Percentiles rank a stretch among this genome's conserved stretches.
Evolutionary conservation across 2,113 vertebrate genomes (phyloP).

Genomic region (Alosa alosa): DNA sequence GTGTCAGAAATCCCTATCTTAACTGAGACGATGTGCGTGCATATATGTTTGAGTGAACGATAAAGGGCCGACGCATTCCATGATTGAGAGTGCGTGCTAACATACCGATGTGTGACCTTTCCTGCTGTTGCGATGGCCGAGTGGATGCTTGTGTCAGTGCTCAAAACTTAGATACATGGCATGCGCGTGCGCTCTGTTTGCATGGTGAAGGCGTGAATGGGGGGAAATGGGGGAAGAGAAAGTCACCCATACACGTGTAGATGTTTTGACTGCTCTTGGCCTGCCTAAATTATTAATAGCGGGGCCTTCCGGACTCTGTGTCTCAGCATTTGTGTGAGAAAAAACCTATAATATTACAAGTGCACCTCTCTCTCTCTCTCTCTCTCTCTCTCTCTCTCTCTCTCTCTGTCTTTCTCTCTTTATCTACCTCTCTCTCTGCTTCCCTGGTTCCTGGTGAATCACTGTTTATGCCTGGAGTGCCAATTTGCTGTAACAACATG

Average conservation of each 20-base stretch:
- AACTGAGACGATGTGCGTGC: not conserved
- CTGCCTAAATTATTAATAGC: conserved; percentile 50
- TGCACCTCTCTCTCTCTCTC: conserved; percentile 19
- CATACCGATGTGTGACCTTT: not conserved
- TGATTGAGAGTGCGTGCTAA: not conserved
- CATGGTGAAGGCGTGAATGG: not conserved
- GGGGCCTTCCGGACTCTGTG: conserved; percentile 34
- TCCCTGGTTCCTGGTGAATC: not conserved
- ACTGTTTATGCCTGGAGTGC: not conserved
- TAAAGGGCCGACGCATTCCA: not conserved
- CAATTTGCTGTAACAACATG: conserved; percentile 4
- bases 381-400: no score
- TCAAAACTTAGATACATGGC: not conserved
- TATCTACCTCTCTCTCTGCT: not conserved
- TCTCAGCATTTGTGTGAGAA: conserved; percentile 41
- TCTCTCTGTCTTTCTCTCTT: conserved; percentile 12
- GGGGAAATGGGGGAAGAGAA: not conserved
- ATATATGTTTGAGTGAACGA: not conserved
- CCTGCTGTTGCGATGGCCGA: not conserved
- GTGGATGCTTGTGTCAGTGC: not conserved
- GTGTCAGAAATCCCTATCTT: not conserved
- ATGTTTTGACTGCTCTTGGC: conserved; percentile 45
- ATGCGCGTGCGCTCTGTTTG: not conserved
- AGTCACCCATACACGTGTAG: not conserved
- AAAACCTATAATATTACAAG: conserved; percentile 36